These are phyloP conservation scores for Syrrhaptes paradoxus DNA, from an alignment of 2,113 vertebrate species.

Conservation along the genomic window DNA sequence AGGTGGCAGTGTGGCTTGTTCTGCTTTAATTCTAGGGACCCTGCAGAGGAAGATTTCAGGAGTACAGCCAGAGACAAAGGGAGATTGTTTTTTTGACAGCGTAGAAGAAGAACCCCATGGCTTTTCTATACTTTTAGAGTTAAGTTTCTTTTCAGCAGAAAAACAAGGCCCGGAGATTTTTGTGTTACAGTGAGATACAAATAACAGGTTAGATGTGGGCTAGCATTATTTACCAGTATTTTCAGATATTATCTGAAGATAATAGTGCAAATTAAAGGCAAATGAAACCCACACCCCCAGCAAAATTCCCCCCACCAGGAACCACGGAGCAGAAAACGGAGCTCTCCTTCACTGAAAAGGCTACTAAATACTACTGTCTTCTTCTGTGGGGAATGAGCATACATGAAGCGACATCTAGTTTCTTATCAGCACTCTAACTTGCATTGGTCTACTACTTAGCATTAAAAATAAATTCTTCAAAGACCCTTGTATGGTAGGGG, in stretches of 20 bases:
- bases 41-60: not conserved
- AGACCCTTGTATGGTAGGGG: not conserved
- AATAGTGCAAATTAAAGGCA: not conserved
- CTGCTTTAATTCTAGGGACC: not conserved
- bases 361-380: not conserved
- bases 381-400: not conserved
- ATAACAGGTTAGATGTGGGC: rapidly evolving
- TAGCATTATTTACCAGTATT: not conserved
- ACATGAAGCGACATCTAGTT: not conserved
- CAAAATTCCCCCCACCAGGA: not conserved
- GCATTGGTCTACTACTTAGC: not conserved
- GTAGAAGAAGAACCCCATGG: not conserved
- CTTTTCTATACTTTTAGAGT: rapidly evolving
- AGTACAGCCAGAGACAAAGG: too few species aligned
- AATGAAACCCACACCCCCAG: not conserved
- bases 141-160: not conserved
- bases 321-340: too few species aligned
- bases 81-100: not conserved
- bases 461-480: not conserved
- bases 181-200: not conserved
- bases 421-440: not conserved
- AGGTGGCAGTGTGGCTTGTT: not conserved
- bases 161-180: not conserved
- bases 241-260: not conserved
- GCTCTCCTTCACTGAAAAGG: not conserved